Percentiles rank a stretch among this genome's conserved stretches.
These are phyloP conservation scores for Paraescarpia echinospica DNA, from an alignment of 1,140 invertebrate genomes.

Conservation along the genomic window DNA sequence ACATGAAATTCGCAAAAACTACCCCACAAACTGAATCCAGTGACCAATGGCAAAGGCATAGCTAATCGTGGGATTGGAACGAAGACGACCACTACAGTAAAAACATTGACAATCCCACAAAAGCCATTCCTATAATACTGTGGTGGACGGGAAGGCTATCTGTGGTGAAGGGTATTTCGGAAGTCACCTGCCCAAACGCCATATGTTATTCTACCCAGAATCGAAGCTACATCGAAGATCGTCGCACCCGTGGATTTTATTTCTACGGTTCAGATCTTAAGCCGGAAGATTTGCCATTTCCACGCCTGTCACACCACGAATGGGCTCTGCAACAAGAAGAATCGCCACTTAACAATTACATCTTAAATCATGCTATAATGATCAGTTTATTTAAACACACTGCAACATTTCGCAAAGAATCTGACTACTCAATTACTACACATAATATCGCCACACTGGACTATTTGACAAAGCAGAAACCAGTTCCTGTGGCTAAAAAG, in stretches of 20 bases:
- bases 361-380: conserved; percentile 63
- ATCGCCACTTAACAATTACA: conserved; percentile 73
- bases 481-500: conserved; percentile 53
- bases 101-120: background rate
- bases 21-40: background rate
- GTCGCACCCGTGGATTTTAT: conserved; percentile 29
- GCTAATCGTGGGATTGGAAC: background rate
- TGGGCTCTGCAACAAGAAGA: conserved; percentile 86
- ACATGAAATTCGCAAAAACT: background rate
- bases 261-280: conserved; percentile 76
- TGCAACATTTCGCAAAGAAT: conserved; percentile 76
- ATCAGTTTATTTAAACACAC: conserved; percentile 75
- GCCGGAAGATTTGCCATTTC: conserved; percentile 70
- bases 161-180: conserved; percentile 22
- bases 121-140: conserved; percentile 37
- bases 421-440: conserved; percentile 74
- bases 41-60: background rate
- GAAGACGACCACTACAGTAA: conserved; percentile 1
- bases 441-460: conserved; percentile 68
- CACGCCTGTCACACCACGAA: conserved; percentile 61
- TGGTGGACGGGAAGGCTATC: conserved; percentile 40
- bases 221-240: conserved; percentile 24
- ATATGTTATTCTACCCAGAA: conserved; percentile 33
- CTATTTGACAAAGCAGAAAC: conserved; percentile 64
- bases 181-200: conserved; percentile 14